A percentile compares a stretch with the other conserved stretches of the same genome.
Evolutionary conservation across 2,888 invertebrate species (phyloP).

Genomic region (Cylindroiulus punctatus): DNA sequence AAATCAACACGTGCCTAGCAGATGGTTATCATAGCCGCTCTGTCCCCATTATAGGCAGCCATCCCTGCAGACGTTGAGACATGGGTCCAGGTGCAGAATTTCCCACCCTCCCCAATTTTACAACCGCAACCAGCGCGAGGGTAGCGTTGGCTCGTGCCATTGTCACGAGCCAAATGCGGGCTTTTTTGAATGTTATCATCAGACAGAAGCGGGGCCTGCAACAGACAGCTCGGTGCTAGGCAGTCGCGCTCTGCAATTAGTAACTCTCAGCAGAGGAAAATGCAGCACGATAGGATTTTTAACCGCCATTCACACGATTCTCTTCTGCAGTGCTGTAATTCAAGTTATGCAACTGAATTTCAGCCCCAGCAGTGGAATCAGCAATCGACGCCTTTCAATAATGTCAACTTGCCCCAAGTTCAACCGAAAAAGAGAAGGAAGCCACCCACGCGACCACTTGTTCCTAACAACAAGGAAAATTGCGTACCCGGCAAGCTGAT

Average conservation of each 20-base stretch:
- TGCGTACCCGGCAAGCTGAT: neutral
- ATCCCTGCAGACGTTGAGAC: conserved; percentile 7
- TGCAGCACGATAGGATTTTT: conserved; percentile 13
- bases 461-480: conserved; percentile 46
- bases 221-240: neutral
- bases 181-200: conserved; percentile 47
- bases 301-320: neutral
- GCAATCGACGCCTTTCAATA: neutral
- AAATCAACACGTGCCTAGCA: conserved; percentile 31
- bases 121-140: neutral
- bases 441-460: conserved; percentile 45
- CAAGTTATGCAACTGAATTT: neutral
- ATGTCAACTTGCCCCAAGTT: conserved; percentile 44
- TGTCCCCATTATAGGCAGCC: neutral
- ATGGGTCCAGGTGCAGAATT: conserved; percentile 44
- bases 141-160: conserved; percentile 52
- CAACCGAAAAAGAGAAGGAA: conserved; percentile 46
- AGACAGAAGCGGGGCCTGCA: neutral
- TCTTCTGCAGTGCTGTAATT: neutral
- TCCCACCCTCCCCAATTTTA: conserved; percentile 48
- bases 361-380: conserved; percentile 15
- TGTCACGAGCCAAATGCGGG: conserved; percentile 50
- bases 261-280: neutral
- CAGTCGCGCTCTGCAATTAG: neutral
- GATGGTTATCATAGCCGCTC: neutral